Percentiles rank a stretch among this genome's conserved stretches.
Conservation (phyloP, 2,888 invertebrate genomes). For the Phalera bucephala region DNA sequence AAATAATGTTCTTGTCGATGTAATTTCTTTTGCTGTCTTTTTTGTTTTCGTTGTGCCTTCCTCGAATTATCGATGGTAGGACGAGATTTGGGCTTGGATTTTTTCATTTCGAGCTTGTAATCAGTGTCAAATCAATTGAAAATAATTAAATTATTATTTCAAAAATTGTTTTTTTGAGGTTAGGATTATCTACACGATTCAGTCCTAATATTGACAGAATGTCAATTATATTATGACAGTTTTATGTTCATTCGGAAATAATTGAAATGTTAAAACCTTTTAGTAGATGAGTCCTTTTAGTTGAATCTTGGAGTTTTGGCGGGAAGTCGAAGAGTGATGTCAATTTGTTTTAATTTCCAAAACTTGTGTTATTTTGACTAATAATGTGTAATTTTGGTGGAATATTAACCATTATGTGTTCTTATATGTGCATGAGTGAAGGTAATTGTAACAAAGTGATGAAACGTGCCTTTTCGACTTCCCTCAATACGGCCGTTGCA, state of each 20-base stretch:
- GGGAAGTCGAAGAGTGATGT: too few relatives aligned
- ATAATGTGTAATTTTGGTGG: too few relatives aligned
- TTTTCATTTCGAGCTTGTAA: constrained; percentile 48
- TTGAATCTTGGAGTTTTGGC: too few relatives aligned
- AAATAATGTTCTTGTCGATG: constrained; percentile 66
- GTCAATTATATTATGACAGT: constrained; percentile 1
- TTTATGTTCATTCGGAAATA: constrained; percentile 8
- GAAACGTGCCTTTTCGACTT: too few relatives aligned
- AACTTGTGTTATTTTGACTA: too few relatives aligned
- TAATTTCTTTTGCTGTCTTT: constrained; percentile 87
- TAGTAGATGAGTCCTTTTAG: too few relatives aligned
- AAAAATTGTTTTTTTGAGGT: constrained; percentile 22
- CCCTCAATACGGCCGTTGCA: too few relatives aligned
- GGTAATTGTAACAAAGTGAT: too few relatives aligned
- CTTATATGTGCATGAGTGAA: too few relatives aligned
- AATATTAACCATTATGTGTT: too few relatives aligned
- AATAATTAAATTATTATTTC: not conserved
- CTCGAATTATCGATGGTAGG: constrained; percentile 71
- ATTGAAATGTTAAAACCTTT: constrained; percentile 1
- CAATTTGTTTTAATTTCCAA: too few relatives aligned
- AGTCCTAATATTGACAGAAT: not conserved
- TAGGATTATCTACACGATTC: constrained; percentile 10
- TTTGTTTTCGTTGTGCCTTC: constrained; percentile 88
- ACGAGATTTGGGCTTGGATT: constrained; percentile 40
- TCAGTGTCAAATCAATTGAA: not conserved